Base-by-base conservation (phyloP, 2,888 invertebrate species). In the Drosophila mimetica region DNA sequence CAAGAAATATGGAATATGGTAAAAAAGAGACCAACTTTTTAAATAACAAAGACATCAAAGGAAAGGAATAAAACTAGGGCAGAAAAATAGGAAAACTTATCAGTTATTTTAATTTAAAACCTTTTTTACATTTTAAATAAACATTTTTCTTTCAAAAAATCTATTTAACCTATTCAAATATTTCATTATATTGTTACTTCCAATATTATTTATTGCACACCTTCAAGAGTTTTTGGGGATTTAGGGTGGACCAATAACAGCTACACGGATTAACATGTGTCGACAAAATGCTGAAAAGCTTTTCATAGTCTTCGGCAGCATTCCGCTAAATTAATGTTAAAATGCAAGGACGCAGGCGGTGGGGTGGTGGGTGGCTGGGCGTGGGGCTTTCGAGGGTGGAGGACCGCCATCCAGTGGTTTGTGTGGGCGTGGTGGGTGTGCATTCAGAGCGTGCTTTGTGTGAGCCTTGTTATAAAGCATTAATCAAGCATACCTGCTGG, bases 401-500 rank as follows among this genome's bases (percentile, higher is more conserved):
- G 55, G 18, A 55, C 61, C 42, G 50, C 44, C 57, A 61, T 46
- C 48, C 55, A 37, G 37, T 39, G 44, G 60, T 51, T 51, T 60
- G 46, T 57, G 25, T 46, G 46, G 61, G 41, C 54, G 39, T 34
- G 53, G 51, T 61, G 58, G 75, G 67, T 61, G 57, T 37, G 63
- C 63, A 60, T 50, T 64, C 61, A 44, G 50, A 36, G 61, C 42
- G 36, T 22, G 50, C 64, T 64, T 64, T 78, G 59, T 65, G 52
- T 73, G 65, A 79, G 67, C 69, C 70, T 75, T 80, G 79, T 71
- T 79, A 84, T 77, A 85, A 80, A 85, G 86, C 86, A 87, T 87
- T 88, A 87, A 87, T 87, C 88, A 87, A 86, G 79, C 75, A 79
- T 86, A 87, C 88, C 88, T 87, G 87, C 88, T 85, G 85, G 83